Conservation (phyloP, 2,797 vertebrate species). For the Fringilla coelebs region DNA sequence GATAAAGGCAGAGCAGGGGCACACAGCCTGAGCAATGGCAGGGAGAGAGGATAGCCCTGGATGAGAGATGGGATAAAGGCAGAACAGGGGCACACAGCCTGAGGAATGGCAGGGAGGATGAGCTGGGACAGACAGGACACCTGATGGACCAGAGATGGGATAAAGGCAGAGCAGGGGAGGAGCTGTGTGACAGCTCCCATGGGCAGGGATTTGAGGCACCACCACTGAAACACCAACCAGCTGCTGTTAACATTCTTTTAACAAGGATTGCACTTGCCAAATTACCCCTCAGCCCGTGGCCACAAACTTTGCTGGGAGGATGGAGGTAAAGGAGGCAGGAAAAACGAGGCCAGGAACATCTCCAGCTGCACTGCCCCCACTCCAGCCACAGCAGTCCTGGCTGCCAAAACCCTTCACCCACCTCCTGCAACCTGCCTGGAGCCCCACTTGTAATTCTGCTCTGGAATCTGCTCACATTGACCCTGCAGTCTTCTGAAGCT, state of each 20-base stretch:
- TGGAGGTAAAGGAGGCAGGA: not conserved
- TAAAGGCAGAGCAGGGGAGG: not conserved
- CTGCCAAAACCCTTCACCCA: not conserved
- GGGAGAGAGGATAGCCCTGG: not conserved
- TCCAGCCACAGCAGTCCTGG: rapidly evolving
- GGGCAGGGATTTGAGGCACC: not conserved
- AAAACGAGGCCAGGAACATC: not conserved
- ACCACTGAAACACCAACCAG: not conserved
- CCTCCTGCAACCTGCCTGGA: not conserved
- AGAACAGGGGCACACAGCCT: not conserved
- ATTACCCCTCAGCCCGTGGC: rapidly evolving
- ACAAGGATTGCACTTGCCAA: rapidly evolving
- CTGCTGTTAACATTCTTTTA: not conserved
- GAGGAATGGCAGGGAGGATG: too few species aligned
- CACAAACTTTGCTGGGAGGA: rapidly evolving
- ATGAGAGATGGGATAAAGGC: not conserved
- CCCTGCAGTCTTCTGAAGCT: not conserved
- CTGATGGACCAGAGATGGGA: not conserved
- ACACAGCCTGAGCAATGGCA: too few species aligned
- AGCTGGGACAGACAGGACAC: too few species aligned
- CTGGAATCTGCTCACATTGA: rapidly evolving
- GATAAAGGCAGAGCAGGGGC: too few species aligned
- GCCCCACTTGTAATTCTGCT: not conserved
- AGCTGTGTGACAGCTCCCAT: not conserved
- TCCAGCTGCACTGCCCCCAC: not conserved